Evolutionary conservation across 2,113 vertebrate species (phyloP), one percentile per base, ranked within the genome.

Genomic region (Colinus virginianus): DNA sequence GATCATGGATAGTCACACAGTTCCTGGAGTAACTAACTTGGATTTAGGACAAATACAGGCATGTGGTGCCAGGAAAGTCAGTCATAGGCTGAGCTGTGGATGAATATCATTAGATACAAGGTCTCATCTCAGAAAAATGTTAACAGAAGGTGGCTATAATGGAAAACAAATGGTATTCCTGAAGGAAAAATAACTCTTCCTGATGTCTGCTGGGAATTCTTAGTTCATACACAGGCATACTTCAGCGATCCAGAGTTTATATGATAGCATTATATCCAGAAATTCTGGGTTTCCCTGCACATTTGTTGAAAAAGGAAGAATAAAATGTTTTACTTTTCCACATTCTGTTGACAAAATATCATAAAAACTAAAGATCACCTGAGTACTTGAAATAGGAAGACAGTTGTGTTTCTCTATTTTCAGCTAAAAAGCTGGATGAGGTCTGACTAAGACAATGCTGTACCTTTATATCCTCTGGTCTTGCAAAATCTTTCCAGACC

Each of bases 71-170:
- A 92, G 92, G 90, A 95, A 96, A 93, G 92, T 89, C 96, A 88
- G 80, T 90, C 87, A 77, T 20, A 79, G 81, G 34, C 78, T 79
- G 81, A 90, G 32, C 48, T 84, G 70, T 92, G 62, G 74, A 93
- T 92, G 81, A 94, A 90, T 66, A 88, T 84, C 78, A 84, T 93
- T 93, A 94, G 80, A 95, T 76, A 79, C 70, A 90, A 89, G 70
- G 94, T 82, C 86, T 96, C 95, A 96, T 96, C 90, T 92, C 63
- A 92, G 84, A 93, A 96, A 94, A 94, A 96, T 95, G 88, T 93
- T 93, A 95, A 90, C 90, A 93, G 92, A 95, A 93, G 84, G 90
- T 95, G 89, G 84, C 42, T 91, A 78, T 93, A 95, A 96, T 96
- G 92, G 90, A 92, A 96, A 95, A 95, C 94, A 96, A 96, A 96